Base-by-base conservation (phyloP, 2,888 invertebrate genomes). In the Pammene aurita region DNA sequence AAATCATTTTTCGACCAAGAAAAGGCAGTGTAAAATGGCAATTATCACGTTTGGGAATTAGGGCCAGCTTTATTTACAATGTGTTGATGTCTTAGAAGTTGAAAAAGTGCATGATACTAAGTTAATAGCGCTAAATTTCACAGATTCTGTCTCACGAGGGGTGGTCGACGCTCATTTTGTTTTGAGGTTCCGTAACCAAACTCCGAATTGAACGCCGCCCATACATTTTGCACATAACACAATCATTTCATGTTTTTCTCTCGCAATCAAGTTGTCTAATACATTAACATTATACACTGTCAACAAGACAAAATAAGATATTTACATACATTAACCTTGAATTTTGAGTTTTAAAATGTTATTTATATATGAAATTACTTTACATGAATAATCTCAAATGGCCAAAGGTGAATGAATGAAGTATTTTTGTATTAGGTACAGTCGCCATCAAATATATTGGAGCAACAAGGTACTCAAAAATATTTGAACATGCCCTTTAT, bases 211-310 rank as follows among this genome's bases (percentile, higher is more conserved):
- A 18, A 11, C 56, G n/a, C 48, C 41, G 50, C 63, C 42, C 14
- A 52, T 34, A 18, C 13, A 26, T 42, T 56, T 14, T 35, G 61
- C 26, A 67, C 26, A 56, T 46, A 68, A 58, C 44, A 16, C 64
- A 69, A 69, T 69, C 64, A 64, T 68, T 65, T 58, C 69, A 69
- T 69, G 65, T 65, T 65, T 69, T 69, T 69, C 69, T 69, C 69
- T 69, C 58, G 65, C 69, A 65, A 58, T 65, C 48, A 64, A 57
- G 44, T 57, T 52, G 42, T 35, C 57, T 26, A 50, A 58, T n/a
- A n/a, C n/a, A 54, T 44, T n/a, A n/a, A 54, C 26, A 54, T 41
- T 44, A 46, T 57, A 67, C 67, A 48, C 42, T 58, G 68, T 54
- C 69, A 60, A 65, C 58, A 64, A 63, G 63, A 46, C 52, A 57